Conservation (phyloP, 2,888 invertebrate genomes). For the Heliconius hortense region DNA sequence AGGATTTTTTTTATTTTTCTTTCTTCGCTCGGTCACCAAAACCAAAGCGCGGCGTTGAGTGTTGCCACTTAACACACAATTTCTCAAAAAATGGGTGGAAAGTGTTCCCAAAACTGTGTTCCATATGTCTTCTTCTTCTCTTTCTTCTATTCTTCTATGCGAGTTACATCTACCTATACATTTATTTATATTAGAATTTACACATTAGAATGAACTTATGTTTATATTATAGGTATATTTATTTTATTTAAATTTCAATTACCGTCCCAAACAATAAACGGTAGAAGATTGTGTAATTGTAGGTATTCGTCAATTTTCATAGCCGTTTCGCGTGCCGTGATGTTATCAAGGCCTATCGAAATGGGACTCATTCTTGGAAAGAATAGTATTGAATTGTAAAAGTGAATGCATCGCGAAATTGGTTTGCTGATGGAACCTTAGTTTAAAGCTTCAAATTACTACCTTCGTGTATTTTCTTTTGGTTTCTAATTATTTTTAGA, state of each 20-base stretch:
- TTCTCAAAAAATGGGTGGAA: too few relatives aligned
- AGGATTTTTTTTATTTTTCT: background rate
- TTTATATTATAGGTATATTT: slow-evolving; percentile 1
- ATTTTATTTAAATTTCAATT: slow-evolving; percentile 36
- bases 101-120: too few relatives aligned
- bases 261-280: slow-evolving; percentile 36
- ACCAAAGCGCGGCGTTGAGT: background rate
- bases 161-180: background rate
- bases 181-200: too few relatives aligned
- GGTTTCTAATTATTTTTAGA: background rate
- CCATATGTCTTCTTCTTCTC: too few relatives aligned
- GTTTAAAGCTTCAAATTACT: background rate
- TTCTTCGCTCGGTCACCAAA: background rate
- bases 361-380: slow-evolving; percentile 30
- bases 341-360: slow-evolving; percentile 42
- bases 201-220: background rate
- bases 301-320: slow-evolving; percentile 66
- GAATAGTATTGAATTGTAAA: slow-evolving; percentile 34
- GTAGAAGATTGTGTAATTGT: slow-evolving; percentile 43
- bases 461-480: background rate
- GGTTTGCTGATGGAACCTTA: slow-evolving; percentile 16
- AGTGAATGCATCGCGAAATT: slow-evolving; percentile 27
- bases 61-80: too few relatives aligned
- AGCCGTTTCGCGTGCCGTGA: slow-evolving; percentile 58
- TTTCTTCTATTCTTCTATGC: too few relatives aligned